Percentiles rank a stretch among this genome's conserved stretches.
Conservation (phyloP, 2,113 vertebrate genomes). For the Entelurus aequoreus region DNA sequence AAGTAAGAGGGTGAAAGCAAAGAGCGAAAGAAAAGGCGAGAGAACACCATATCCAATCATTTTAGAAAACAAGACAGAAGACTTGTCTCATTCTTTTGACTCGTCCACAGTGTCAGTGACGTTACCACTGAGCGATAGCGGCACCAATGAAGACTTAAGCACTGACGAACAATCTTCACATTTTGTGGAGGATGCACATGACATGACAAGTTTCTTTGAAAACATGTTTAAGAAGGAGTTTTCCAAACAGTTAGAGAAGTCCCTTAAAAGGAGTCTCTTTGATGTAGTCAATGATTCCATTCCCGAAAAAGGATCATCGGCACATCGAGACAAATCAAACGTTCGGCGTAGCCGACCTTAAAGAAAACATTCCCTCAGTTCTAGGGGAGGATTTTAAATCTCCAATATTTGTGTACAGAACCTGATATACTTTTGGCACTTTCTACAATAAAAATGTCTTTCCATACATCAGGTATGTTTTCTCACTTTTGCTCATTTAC, state of each 20-base stretch:
- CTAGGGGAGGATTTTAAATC: not conserved
- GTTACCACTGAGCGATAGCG: not conserved
- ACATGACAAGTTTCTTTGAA: constrained; percentile 5
- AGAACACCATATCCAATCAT: not conserved
- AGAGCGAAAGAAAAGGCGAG: not conserved
- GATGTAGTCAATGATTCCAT: not conserved
- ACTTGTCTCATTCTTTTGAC: not conserved
- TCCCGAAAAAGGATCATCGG: not conserved
- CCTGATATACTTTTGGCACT: not conserved
- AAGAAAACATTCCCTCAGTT: not conserved
- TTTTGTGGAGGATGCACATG: not conserved
- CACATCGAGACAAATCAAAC: not conserved
- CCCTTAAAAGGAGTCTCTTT: constrained; percentile 4
- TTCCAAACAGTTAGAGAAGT: constrained; percentile 1
- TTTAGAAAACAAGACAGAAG: not conserved
- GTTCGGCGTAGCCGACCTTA: not conserved
- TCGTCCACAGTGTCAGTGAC: not conserved
- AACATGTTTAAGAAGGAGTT: constrained; percentile 6
- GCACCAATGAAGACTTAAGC: not conserved
- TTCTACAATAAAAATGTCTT: not conserved
- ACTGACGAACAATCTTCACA: not conserved
- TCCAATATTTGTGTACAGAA: not conserved
- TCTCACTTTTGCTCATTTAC: not conserved
- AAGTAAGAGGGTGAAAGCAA: not conserved
- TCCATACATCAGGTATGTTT: not conserved